Conservation (phyloP, 2,888 invertebrate genomes). For the Empis stercorea region DNA sequence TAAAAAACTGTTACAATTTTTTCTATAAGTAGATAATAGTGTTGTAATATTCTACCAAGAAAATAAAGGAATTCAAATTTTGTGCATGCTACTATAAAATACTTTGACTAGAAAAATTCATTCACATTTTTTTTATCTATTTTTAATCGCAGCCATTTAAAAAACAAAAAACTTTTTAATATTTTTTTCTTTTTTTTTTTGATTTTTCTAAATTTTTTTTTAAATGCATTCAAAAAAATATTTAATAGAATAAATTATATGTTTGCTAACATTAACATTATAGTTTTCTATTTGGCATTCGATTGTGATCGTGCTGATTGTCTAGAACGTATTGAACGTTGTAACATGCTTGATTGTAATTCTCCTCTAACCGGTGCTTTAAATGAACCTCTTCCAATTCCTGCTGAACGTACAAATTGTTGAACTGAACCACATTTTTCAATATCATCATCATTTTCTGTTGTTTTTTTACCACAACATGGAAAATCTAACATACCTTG, state of each 20-base stretch:
- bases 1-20: no score
- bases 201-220: no score
- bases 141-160: no score
- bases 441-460: conserved; percentile 23
- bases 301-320: conserved; percentile 28
- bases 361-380: conserved; percentile 49
- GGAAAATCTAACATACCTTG: conserved; percentile 75
- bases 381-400: conserved; percentile 39
- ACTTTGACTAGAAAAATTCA: no score
- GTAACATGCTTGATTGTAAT: conserved; percentile 45
- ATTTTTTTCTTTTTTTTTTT: no score
- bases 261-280: not conserved
- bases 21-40: no score
- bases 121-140: no score
- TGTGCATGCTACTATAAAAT: no score
- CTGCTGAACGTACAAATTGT: conserved; percentile 30
- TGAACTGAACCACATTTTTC: conserved; percentile 15
- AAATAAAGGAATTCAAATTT: no score
- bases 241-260: conserved; percentile 4
- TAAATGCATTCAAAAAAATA: not conserved
- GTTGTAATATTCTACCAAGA: no score
- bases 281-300: no score
- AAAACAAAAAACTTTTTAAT: no score
- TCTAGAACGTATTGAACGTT: conserved; percentile 41
- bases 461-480: conserved; percentile 51